Evolutionary conservation across 2,888 invertebrate genomes (phyloP).

Genomic region (Rhagonycha fulva): DNA sequence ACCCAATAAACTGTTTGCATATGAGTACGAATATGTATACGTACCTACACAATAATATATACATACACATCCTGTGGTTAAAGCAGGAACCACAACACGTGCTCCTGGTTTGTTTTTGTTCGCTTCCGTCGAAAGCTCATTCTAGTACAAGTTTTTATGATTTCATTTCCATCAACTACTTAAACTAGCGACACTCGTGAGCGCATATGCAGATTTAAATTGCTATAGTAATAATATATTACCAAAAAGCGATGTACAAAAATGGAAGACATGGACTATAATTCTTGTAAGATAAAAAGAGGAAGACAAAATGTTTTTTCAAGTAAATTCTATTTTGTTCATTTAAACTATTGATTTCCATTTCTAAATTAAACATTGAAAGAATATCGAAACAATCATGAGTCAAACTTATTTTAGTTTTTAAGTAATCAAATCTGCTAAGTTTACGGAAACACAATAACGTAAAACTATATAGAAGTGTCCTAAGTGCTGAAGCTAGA

Average conservation of each 20-base stretch:
- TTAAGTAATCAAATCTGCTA: not conserved
- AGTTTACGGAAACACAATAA: not conserved
- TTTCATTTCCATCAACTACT: constrained; percentile 25
- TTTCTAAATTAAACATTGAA: not conserved
- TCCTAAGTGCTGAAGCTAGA: not conserved
- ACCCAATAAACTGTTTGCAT: not conserved
- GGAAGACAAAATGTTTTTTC: not conserved
- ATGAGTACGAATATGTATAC: constrained; percentile 2
- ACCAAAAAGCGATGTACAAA: not conserved
- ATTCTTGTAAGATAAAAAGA: not conserved
- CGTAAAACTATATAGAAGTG: not conserved
- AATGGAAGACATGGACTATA: not conserved
- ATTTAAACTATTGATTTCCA: not conserved
- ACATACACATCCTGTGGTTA: constrained; percentile 31
- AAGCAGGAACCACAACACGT: constrained; percentile 44
- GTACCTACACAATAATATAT: constrained; percentile 18
- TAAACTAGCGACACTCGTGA: not conserved
- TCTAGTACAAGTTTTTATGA: constrained; percentile 27
- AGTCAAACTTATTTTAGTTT: not conserved
- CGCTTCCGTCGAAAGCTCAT: constrained; percentile 41
- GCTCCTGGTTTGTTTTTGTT: constrained; percentile 47
- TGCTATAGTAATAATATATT: not conserved
- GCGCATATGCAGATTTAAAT: not conserved
- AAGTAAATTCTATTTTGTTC: not conserved
- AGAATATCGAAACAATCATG: not conserved